Evolutionary conservation across 2,113 vertebrate species (phyloP).

Genomic region (Hymenochirus boettgeri): DNA sequence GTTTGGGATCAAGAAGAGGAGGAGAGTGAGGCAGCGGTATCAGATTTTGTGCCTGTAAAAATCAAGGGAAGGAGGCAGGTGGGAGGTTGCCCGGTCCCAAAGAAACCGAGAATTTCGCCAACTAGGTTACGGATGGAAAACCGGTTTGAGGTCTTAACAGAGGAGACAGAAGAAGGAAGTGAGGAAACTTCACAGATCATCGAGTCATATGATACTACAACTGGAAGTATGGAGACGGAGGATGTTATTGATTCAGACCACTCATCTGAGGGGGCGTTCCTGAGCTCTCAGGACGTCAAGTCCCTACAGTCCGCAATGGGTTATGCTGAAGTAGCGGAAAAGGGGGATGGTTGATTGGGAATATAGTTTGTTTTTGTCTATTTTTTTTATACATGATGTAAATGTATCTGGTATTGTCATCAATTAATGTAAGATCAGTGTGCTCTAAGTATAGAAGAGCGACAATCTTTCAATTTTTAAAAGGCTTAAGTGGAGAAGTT

Average conservation of each 20-base stretch:
- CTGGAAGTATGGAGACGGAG: background rate
- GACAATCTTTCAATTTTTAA: background rate
- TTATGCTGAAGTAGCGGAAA: background rate
- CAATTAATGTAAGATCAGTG: background rate
- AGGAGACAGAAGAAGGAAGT: too few relatives aligned
- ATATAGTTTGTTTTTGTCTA: background rate
- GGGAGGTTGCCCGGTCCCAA: too few relatives aligned
- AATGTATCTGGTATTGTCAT: background rate
- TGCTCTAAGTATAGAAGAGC: background rate
- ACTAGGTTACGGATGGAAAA: too few relatives aligned
- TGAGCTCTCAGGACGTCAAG: background rate
- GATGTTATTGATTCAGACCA: background rate
- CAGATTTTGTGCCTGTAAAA: background rate
- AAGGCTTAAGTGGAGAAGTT: background rate
- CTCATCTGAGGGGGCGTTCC: too few relatives aligned
- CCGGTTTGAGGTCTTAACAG: too few relatives aligned
- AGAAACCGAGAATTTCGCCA: too few relatives aligned
- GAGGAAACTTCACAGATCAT: too few relatives aligned
- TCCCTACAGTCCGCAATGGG: background rate
- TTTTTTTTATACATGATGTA: background rate
- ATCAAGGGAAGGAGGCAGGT: background rate
- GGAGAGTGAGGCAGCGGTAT: background rate
- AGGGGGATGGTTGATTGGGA: too few relatives aligned
- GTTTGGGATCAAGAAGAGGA: background rate
- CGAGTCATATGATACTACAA: too few relatives aligned